Percentiles rank a stretch among this genome's conserved stretches.
These are phyloP conservation scores for Zootermopsis nevadensis DNA, from an alignment of 2,888 invertebrate genomes.

Conservation along the genomic window DNA sequence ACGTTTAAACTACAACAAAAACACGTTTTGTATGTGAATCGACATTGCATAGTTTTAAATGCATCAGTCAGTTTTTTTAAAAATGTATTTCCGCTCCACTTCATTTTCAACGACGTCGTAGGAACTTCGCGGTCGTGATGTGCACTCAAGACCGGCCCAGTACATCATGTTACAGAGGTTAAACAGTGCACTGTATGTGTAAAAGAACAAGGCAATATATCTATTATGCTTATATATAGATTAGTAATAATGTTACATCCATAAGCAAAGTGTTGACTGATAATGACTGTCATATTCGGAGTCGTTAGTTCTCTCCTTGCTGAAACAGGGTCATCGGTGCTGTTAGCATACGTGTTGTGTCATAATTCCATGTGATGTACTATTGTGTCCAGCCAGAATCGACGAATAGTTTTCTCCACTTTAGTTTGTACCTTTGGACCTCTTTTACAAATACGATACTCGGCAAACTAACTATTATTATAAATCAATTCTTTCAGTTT, in stretches of 20 bases:
- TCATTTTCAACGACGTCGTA: too few relatives aligned
- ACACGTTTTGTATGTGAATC: too few relatives aligned
- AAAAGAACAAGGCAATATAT: background rate
- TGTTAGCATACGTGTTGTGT: background rate
- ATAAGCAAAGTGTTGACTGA: background rate
- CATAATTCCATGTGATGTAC: background rate
- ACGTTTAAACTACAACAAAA: too few relatives aligned
- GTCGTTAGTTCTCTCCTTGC: background rate
- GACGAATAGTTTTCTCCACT: conserved; percentile 38
- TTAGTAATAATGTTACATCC: background rate
- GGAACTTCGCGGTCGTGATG: too few relatives aligned
- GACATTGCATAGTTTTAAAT: too few relatives aligned
- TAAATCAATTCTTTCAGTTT: conserved; percentile 27
- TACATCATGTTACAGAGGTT: background rate
- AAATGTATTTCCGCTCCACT: too few relatives aligned
- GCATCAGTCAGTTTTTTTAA: too few relatives aligned
- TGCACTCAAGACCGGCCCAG: background rate
- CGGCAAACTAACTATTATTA: conserved; percentile 36
- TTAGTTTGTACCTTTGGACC: conserved; percentile 39
- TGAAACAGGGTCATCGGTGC: background rate
- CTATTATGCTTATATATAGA: background rate
- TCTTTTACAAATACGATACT: conserved; percentile 40
- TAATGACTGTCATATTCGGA: too few relatives aligned
- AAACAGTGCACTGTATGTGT: background rate
- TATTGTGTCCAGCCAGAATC: conserved; percentile 25